Evolutionary conservation across 2,797 vertebrate genomes (phyloP).

Genomic region (Acipenser oxyrinchus): DNA sequence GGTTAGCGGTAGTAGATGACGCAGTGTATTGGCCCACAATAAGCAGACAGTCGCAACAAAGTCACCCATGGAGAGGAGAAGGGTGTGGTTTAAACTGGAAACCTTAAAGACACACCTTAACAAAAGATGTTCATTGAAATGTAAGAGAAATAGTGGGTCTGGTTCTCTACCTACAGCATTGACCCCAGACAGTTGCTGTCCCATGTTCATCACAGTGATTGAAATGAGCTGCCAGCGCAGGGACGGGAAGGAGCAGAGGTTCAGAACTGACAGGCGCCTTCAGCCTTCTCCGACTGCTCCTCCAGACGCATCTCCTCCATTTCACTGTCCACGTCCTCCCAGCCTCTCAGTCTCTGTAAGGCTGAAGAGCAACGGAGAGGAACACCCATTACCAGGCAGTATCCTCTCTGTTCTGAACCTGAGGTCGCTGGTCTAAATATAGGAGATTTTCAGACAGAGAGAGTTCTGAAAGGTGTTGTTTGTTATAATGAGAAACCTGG

Average conservation of each 20-base stretch:
- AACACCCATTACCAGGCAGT: too few relatives aligned
- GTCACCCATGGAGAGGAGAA: too few relatives aligned
- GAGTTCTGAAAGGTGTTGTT: too few relatives aligned
- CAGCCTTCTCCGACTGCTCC: slow-evolving; percentile 62
- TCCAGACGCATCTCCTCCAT: slow-evolving; percentile 75
- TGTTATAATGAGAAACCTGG: too few relatives aligned
- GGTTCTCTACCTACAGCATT: slow-evolving; percentile 58
- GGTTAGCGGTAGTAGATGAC: too few relatives aligned
- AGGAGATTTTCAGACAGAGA: too few relatives aligned
- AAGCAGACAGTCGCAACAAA: too few relatives aligned
- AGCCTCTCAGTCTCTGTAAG: slow-evolving; percentile 65
- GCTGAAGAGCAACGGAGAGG: slow-evolving; percentile 40
- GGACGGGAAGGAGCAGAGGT: slow-evolving; percentile 61
- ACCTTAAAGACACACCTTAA: neutral
- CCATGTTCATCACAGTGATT: slow-evolving; percentile 72
- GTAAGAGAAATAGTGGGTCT: neutral
- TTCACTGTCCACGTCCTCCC: slow-evolving; percentile 62
- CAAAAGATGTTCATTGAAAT: neutral
- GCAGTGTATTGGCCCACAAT: too few relatives aligned
- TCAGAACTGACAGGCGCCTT: slow-evolving; percentile 56
- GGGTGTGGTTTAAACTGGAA: neutral
- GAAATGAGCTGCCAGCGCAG: slow-evolving; percentile 85
- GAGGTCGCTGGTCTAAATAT: too few relatives aligned
- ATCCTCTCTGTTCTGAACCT: too few relatives aligned
- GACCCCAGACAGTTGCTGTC: slow-evolving; percentile 89